These are phyloP conservation scores for Thryonomys swinderianus DNA, from an alignment of 2,113 vertebrate genomes.

Conservation along the genomic window DNA sequence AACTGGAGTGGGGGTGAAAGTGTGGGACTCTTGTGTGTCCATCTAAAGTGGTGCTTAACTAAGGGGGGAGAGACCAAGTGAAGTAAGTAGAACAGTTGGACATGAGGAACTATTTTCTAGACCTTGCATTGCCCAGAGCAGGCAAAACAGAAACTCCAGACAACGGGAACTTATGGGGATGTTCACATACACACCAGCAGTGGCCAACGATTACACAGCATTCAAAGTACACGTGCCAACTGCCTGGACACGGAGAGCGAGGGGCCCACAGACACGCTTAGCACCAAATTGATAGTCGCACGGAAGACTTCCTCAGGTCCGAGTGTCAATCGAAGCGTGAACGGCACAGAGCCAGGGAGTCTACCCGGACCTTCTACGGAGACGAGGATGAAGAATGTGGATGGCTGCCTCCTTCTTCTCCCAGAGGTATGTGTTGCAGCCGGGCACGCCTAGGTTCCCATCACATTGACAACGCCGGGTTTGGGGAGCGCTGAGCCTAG, in stretches of 20 bases:
- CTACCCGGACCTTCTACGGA: slow-evolving; percentile 86
- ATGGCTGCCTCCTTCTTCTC: slow-evolving; percentile 84
- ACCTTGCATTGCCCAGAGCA: slow-evolving; percentile 55
- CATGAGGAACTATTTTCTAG: not conserved
- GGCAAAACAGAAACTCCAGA: slow-evolving; percentile 50
- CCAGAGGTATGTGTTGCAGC: slow-evolving; percentile 86
- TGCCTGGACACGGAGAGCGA: slow-evolving; percentile 82
- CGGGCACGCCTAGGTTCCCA: slow-evolving; percentile 88
- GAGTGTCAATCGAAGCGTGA: slow-evolving; percentile 87
- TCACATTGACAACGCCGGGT: slow-evolving; percentile 79
- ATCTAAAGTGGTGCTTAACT: slow-evolving; percentile 73
- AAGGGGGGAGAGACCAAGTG: slow-evolving; percentile 77
- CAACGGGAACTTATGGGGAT: slow-evolving; percentile 22
- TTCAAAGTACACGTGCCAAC: slow-evolving; percentile 83
- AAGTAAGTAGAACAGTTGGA: slow-evolving; percentile 73
- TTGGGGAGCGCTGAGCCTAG: slow-evolving; percentile 81
- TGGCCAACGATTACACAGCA: slow-evolving; percentile 67
- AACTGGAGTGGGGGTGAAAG: slow-evolving; percentile 34
- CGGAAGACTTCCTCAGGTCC: slow-evolving; percentile 85
- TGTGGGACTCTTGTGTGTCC: slow-evolving; percentile 44
- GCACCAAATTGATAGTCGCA: slow-evolving; percentile 93
- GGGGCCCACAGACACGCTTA: slow-evolving; percentile 88
- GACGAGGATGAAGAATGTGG: slow-evolving; percentile 73
- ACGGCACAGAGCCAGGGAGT: slow-evolving; percentile 91
- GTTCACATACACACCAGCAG: slow-evolving; percentile 70